Evolutionary conservation across 2,888 invertebrate species (phyloP).

Genomic region (Apamea monoglypha): DNA sequence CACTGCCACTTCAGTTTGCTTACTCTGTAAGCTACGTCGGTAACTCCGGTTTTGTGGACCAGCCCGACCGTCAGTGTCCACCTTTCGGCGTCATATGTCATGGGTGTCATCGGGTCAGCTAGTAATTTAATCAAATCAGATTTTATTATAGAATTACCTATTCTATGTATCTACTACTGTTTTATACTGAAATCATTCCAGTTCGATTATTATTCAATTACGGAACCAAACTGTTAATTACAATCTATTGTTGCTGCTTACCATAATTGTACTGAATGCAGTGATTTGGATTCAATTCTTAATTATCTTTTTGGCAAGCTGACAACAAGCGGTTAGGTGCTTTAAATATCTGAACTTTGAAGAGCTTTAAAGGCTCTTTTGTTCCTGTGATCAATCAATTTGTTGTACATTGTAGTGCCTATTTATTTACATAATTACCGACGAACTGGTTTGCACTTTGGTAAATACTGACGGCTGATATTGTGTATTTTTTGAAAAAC

Average conservation of each 20-base stretch:
- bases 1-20: no score
- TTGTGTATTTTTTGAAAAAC: background rate
- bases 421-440: background rate
- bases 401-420: background rate
- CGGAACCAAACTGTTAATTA: conserved; percentile 64
- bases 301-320: conserved; percentile 70
- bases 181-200: conserved; percentile 19
- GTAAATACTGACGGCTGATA: background rate
- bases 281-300: conserved; percentile 62
- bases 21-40: no score
- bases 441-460: background rate
- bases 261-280: conserved; percentile 56
- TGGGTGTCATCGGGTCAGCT: background rate
- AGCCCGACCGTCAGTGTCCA: no score
- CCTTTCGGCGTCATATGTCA: no score
- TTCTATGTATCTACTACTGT: background rate
- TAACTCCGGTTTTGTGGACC: no score
- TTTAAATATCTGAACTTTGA: conserved; percentile 35
- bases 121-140: background rate
- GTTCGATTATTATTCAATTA: conserved; percentile 46
- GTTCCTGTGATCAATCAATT: conserved; percentile 20
- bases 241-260: conserved; percentile 65
- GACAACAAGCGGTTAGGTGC: conserved; percentile 61
- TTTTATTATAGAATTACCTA: background rate
- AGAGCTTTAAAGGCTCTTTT: conserved; percentile 11